phyloP scores from a whole-genome alignment of 2,797 vertebrate species.

The Lepilemur septentrionalis region DNA sequence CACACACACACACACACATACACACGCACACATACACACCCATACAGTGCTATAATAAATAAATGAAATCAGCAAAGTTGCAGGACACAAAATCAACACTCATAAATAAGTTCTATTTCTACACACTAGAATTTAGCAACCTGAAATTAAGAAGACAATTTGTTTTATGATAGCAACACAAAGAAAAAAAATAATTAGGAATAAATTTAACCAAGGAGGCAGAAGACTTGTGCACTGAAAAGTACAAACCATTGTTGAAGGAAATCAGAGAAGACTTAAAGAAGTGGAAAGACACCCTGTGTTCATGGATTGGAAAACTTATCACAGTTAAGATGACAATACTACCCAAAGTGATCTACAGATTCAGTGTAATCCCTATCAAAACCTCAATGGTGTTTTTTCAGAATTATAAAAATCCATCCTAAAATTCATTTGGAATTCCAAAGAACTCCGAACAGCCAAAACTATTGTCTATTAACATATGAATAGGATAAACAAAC shows the following conservation, averaged over 20 bases:
- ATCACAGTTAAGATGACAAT: background rate
- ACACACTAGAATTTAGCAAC: background rate
- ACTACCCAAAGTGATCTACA: background rate
- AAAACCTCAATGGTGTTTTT: background rate
- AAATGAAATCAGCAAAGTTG: background rate
- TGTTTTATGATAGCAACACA: background rate
- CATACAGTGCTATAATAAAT: background rate
- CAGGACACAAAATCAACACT: background rate
- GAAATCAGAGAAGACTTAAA: background rate
- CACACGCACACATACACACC: background rate
- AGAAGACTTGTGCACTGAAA: background rate
- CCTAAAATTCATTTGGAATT: background rate
- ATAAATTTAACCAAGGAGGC: background rate
- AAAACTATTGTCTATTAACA: background rate
- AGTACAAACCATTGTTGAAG: background rate
- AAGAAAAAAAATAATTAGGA: background rate
- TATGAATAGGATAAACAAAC: too few relatives aligned
- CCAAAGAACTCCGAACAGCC: background rate
- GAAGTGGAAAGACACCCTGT: background rate
- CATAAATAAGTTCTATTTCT: background rate
- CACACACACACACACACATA: too few relatives aligned
- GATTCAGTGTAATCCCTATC: background rate
- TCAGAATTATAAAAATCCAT: background rate
- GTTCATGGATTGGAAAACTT: background rate
- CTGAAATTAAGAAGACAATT: background rate